Base-by-base conservation (phyloP, 2,113 vertebrate species). In the Proterorhinus semilunaris region DNA sequence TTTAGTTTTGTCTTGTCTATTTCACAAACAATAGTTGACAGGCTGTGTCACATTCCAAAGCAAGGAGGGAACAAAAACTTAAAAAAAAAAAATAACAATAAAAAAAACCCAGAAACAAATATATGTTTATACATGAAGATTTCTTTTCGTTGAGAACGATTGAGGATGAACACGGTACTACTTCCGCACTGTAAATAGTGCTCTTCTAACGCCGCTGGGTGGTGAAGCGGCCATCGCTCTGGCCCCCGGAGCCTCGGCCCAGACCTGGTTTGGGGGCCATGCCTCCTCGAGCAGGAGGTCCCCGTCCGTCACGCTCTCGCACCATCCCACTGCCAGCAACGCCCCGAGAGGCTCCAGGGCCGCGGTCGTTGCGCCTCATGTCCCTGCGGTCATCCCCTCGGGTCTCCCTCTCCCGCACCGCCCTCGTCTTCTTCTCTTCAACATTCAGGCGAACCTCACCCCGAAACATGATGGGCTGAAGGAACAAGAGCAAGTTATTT, bases 11-110 rank as follows among this genome's bases (percentile, higher is more conserved):
- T 88, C 90, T 87, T 66, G 88, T 91, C 93, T 90, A 94, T 93
- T 93, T 94, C 94, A 96, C 92, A 96, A 95, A 95, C 93, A 94
- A 95, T 87, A 83, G 94, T 94, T 91, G 94, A 94, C 93, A 94
- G 93, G 93, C 92, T 93, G 94, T 96, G 95, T 97, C 95, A 98
- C 95, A 97, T 98, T 98, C 95, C 95, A 96, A 97, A 96, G 94
- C 94, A 94, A 85, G 80, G 68, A 74, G 76, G 78, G 75, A 83
- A 81, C 79, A 72, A 83, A 83, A 80, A 77, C 93, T 68, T 72
- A 47, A 45, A 52, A 64, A 11, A 62, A 65, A 66, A 69, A 93
- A 71, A 77, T 66, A 67, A 59, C 93, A n/a, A n/a, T n/a, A n/a
- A n/a, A n/a, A n/a, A n/a, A n/a, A n/a, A n/a, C n/a, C n/a, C n/a